Percentiles rank a stretch among this genome's conserved stretches.
These are phyloP conservation scores for Florisuga fusca DNA, from an alignment of 2,797 vertebrate genomes.

Conservation along the genomic window DNA sequence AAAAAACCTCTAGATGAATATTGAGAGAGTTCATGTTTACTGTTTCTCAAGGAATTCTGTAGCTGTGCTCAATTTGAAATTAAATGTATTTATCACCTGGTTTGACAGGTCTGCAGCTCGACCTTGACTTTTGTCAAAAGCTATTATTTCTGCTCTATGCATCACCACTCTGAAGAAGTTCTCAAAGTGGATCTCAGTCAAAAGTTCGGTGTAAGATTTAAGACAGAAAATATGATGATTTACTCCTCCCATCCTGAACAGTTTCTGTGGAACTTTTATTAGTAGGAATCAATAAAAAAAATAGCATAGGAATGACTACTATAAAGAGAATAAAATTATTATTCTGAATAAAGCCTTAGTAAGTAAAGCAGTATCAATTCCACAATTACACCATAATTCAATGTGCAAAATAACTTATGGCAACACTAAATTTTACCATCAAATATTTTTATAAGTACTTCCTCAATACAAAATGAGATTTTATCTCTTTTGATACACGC, in stretches of 20 bases:
- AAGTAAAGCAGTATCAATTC: background rate
- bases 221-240: background rate
- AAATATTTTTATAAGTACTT: background rate
- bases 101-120: background rate
- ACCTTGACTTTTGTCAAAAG: slow-evolving; percentile 44
- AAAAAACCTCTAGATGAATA: background rate
- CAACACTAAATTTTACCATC: background rate
- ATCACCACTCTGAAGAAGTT: slow-evolving; percentile 19
- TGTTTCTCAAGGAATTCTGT: background rate
- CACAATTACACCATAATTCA: background rate
- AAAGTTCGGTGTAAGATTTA: background rate
- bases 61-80: slow-evolving; percentile 20
- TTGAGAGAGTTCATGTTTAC: background rate
- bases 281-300: background rate
- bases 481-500: background rate
- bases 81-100: slow-evolving; percentile 24
- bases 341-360: background rate
- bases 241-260: background rate
- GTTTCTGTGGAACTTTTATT: background rate
- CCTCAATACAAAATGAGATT: background rate
- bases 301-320: background rate
- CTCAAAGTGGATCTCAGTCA: background rate
- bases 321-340: background rate
- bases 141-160: slow-evolving; percentile 40
- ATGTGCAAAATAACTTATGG: background rate